Conservation (phyloP, 2,113 vertebrate species). For the Lontra canadensis region DNA sequence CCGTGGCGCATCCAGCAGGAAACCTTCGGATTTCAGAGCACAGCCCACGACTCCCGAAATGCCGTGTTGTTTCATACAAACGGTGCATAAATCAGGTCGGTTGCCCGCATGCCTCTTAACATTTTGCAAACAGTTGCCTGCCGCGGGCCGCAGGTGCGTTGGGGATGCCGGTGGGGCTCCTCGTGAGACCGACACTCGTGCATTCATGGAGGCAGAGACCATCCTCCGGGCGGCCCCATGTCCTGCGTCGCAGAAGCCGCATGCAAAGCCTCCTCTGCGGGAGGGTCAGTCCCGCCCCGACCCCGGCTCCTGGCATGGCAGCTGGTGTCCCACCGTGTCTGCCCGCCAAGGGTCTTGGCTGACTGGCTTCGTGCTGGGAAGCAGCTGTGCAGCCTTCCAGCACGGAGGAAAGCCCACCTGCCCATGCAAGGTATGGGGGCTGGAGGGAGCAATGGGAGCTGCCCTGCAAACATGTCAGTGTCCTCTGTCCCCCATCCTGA, state of each 20-base stretch:
- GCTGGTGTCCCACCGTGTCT: not conserved
- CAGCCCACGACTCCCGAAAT: not conserved
- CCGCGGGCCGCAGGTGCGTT: not conserved
- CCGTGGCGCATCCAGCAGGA: accelerated
- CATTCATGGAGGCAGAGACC: not conserved
- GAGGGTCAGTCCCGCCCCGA: accelerated
- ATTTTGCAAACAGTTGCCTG: no score
- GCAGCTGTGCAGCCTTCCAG: accelerated
- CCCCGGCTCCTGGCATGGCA: accelerated
- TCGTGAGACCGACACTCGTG: accelerated
- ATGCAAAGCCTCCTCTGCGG: not conserved
- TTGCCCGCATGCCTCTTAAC: no score
- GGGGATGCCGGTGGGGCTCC: not conserved
- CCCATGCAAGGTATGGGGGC: not conserved
- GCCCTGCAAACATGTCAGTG: not conserved
- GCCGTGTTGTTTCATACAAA: accelerated
- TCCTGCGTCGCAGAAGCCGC: no score
- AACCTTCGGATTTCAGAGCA: accelerated
- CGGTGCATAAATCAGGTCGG: not conserved
- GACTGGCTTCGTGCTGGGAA: not conserved
- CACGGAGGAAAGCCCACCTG: not conserved
- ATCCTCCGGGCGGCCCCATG: not conserved
- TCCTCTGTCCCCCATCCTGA: not conserved
- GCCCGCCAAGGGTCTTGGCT: not conserved
- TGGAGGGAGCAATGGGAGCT: accelerated